phyloP scores from a whole-genome alignment of 2,113 vertebrate genomes.

The Amazona guildingii region DNA sequence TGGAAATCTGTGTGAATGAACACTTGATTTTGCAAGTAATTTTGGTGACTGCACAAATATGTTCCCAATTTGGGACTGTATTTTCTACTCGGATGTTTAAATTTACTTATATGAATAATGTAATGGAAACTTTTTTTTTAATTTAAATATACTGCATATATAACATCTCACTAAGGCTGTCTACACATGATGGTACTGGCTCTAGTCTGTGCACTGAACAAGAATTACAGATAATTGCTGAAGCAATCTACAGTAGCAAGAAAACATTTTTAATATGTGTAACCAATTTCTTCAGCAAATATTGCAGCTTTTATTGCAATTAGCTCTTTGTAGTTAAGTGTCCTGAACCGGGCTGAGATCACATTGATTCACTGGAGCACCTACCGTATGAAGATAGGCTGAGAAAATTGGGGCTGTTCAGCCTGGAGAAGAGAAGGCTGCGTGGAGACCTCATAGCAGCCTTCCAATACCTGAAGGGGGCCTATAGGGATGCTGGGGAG shows the following conservation, averaged over 20 bases:
- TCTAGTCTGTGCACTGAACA: background rate
- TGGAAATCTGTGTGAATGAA: background rate
- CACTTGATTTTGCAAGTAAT: conserved; percentile 2
- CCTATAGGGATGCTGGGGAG: too few species aligned
- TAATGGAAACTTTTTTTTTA: background rate
- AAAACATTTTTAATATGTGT: background rate
- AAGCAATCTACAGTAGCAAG: background rate
- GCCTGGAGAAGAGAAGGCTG: too few species aligned
- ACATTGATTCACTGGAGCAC: background rate
- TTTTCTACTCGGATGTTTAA: background rate
- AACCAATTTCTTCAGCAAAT: background rate
- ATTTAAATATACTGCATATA: background rate
- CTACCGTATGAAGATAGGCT: too few species aligned
- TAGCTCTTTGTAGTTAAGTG: background rate
- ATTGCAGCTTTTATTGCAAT: background rate
- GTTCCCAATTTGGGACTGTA: background rate
- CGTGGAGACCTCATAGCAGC: too few species aligned
- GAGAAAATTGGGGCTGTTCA: too few species aligned
- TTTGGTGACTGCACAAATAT: background rate
- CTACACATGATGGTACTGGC: background rate
- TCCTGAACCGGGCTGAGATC: background rate
- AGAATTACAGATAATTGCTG: background rate
- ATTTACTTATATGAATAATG: background rate
- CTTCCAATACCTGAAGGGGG: too few species aligned
- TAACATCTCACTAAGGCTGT: background rate